Percentiles rank a stretch among this genome's conserved stretches.
These are phyloP conservation scores for Dione juno DNA, from an alignment of 2,888 invertebrate species.

Conservation along the genomic window DNA sequence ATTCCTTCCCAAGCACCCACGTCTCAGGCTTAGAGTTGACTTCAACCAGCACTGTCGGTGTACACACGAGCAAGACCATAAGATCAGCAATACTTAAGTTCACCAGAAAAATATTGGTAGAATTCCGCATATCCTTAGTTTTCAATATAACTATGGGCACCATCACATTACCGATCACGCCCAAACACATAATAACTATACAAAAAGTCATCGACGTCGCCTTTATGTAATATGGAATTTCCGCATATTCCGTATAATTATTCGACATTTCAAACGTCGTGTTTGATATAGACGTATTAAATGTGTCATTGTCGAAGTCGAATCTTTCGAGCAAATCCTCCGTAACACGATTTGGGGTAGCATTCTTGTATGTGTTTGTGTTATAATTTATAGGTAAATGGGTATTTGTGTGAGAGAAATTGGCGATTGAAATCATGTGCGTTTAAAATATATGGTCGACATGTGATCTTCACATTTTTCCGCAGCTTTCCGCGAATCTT, in stretches of 20 bases:
- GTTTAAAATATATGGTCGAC: conserved; percentile 48
- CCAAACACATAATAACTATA: conserved; percentile 93
- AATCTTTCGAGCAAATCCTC: conserved; percentile 48
- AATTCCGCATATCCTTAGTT: conserved; percentile 96
- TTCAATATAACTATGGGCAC: conserved; percentile 96
- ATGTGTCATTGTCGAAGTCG: conserved; percentile 52
- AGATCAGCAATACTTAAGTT: conserved; percentile 96
- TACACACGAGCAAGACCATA: conserved; percentile 94
- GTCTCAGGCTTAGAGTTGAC: conserved; percentile 95
- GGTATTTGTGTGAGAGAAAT: conserved; percentile 65
- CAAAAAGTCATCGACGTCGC: conserved; percentile 95
- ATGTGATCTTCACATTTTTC: conserved; percentile 64
- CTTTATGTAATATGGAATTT: conserved; percentile 93
- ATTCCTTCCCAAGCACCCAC: conserved; percentile 95
- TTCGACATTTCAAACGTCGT: conserved; percentile 58
- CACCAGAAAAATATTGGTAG: conserved; percentile 96
- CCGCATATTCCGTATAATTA: conserved; percentile 78
- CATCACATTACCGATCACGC: conserved; percentile 96
- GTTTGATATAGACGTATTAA: conserved; percentile 56
- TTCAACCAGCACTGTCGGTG: conserved; percentile 96
- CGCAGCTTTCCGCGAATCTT: conserved; percentile 37
- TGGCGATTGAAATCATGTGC: conserved; percentile 79
- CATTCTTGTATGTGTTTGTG: conserved; percentile 59
- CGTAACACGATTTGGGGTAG: conserved; percentile 51
- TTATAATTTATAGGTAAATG: conserved; percentile 58